phyloP scores from a whole-genome alignment of 2,888 invertebrate genomes.

The Eupeodes luniger region DNA sequence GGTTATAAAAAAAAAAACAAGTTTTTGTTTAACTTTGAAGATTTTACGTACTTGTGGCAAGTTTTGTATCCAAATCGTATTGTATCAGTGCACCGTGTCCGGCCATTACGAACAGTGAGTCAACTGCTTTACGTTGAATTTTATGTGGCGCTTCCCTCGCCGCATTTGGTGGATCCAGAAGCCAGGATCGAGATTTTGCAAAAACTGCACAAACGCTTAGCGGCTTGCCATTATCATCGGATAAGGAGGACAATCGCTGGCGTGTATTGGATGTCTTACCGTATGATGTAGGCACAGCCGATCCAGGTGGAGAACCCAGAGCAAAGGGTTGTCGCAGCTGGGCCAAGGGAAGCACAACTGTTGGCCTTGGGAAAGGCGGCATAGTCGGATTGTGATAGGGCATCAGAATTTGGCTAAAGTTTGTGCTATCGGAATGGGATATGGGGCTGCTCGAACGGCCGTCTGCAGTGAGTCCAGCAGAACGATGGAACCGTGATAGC shows the following conservation, averaged over 20 bases:
- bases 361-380: slow-evolving; percentile 95
- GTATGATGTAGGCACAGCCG: slow-evolving; percentile 77
- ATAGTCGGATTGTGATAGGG: slow-evolving; percentile 94
- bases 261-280: slow-evolving; percentile 80
- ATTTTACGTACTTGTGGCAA: slow-evolving; percentile 83
- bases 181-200: slow-evolving; percentile 90
- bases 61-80: slow-evolving; percentile 93
- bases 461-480: slow-evolving; percentile 93
- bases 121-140: slow-evolving; percentile 87
- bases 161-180: slow-evolving; percentile 85
- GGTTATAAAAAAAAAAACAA: slow-evolving; percentile 1
- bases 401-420: slow-evolving; percentile 84
- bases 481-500: slow-evolving; percentile 96
- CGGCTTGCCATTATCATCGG: slow-evolving; percentile 88
- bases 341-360: slow-evolving; percentile 91
- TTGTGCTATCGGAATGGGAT: slow-evolving; percentile 83
- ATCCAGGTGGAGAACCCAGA: slow-evolving; percentile 81
- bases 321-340: slow-evolving; percentile 91
- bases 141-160: slow-evolving; percentile 83
- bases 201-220: slow-evolving; percentile 92
- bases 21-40: neutral
- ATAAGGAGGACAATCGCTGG: slow-evolving; percentile 89
- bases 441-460: slow-evolving; percentile 90
- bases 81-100: slow-evolving; percentile 94
- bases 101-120: slow-evolving; percentile 95